Base-by-base conservation (phyloP, 64 coral and sea anemone genomes). In the Stichodactyla helianthus region DNA sequence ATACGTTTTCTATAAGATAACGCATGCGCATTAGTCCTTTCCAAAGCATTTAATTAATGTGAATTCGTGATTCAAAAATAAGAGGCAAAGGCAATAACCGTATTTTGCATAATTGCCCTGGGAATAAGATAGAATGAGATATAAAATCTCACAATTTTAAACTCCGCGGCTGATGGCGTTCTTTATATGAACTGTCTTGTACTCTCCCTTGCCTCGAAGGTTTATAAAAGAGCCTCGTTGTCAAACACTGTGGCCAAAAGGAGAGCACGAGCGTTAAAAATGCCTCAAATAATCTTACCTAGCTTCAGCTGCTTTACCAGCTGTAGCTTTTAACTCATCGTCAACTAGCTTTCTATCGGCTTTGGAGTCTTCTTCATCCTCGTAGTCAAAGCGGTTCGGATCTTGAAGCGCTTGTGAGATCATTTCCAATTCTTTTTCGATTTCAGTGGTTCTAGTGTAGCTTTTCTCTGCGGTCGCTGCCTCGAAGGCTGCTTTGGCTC, bases 241-340 rank as follows among this genome's bases (percentile, higher is more conserved):
- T 44, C 35, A 44, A 44, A 44, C 35, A 44, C 35, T 44, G 35
- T 44, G 35, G 35, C 35, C 35, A 58, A 58, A 58, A 11, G 8
- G 6, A 58, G 0, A 58, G 14, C 14, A 58, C 1, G 9, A 58
- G 55, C 14, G 8, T 58, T 58, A 71, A 25, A 25, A 25, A 25
- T 6, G 20, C 4, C 17, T 16, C 6, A 18, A 16, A 25, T 25
- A 23, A 2, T 74, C 5, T 52, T 52, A 81, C 78, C 78, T 81
- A 2, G 78, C 78, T 81, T 81, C 78, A 54, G 78, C 18, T 28
- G 78, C 78, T 81, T 81, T 81, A 4, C 78, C 78, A 13, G 78
- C 78, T 3, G 78, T 81, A 52, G 78, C 78, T 54, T 52, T 81
- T 16, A 81, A 22, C 52, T 81, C 78, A 18, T 81, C 78, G 50